These are phyloP conservation scores for Siphlonurus alternatus DNA, from an alignment of 2,888 invertebrate species.

Conservation along the genomic window DNA sequence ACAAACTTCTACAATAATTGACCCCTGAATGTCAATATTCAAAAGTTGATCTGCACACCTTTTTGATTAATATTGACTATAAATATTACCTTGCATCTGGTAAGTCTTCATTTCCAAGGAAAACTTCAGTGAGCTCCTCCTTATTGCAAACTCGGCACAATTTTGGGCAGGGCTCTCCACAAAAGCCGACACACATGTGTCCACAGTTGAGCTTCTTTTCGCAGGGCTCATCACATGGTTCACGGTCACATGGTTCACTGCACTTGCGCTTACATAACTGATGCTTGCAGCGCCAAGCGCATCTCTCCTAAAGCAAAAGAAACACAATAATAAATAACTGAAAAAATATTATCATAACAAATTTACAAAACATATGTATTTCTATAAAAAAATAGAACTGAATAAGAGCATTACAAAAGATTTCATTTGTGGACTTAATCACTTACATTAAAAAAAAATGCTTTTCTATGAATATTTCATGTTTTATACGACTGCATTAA, in stretches of 20 bases:
- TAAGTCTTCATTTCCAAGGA: slow-evolving; percentile 34
- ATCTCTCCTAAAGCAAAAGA: slow-evolving; percentile 24
- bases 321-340: background rate
- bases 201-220: slow-evolving; percentile 28
- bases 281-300: slow-evolving; percentile 31
- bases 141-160: slow-evolving; percentile 37
- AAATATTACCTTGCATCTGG: slow-evolving; percentile 35
- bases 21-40: no score
- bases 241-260: slow-evolving; percentile 28
- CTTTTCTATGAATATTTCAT: no score
- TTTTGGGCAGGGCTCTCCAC: slow-evolving; percentile 50
- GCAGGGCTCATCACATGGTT: slow-evolving; percentile 31
- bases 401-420: no score
- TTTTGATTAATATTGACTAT: no score
- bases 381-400: slow-evolving; percentile 19
- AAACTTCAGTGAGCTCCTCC: slow-evolving; percentile 27
- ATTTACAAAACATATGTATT: no score
- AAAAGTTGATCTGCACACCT: no score
- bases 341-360: slow-evolving; percentile 2
- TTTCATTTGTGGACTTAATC: no score
- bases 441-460: no score
- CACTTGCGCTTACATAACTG: slow-evolving; percentile 30
- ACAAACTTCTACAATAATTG: no score
- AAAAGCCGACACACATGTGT: slow-evolving; percentile 47
- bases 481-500: no score